Conservation (phyloP, 2,888 invertebrate species). For the Leptinotarsa juncta region DNA sequence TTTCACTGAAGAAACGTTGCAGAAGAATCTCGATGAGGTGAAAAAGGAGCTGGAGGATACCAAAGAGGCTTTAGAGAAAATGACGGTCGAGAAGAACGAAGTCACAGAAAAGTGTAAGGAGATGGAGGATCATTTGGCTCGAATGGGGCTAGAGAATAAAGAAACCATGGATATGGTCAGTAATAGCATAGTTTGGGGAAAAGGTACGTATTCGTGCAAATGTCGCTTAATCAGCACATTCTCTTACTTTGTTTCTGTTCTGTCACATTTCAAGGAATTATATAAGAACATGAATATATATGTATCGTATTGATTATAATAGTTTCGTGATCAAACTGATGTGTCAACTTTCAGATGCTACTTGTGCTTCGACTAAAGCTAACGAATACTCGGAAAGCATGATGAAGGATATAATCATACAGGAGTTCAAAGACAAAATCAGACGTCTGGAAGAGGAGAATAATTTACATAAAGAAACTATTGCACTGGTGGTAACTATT, state of each 20-base stretch:
- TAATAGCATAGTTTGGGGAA: constrained; percentile 51
- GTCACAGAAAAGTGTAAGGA: constrained; percentile 50
- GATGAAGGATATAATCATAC: constrained; percentile 54
- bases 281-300: too few species aligned
- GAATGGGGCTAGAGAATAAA: constrained; percentile 49
- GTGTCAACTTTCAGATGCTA: constrained; percentile 32
- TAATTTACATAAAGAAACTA: constrained; percentile 53
- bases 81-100: constrained; percentile 43
- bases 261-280: too few species aligned
- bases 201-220: constrained; percentile 41
- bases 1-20: constrained; percentile 45
- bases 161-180: constrained; percentile 50
- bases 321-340: too few species aligned
- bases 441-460: constrained; percentile 55
- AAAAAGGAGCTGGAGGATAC: constrained; percentile 48
- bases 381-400: constrained; percentile 56
- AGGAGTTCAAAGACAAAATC: constrained; percentile 57
- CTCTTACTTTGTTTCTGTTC: too few species aligned
- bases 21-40: constrained; percentile 42
- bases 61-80: constrained; percentile 37
- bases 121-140: constrained; percentile 53
- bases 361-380: constrained; percentile 51
- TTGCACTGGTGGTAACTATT: constrained; percentile 50
- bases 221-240: too few species aligned
- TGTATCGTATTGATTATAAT: too few species aligned